Percentiles rank a stretch among this genome's conserved stretches.
These are phyloP conservation scores for Diphyllodes magnificus DNA, from an alignment of 2,113 vertebrate genomes.

Conservation along the genomic window DNA sequence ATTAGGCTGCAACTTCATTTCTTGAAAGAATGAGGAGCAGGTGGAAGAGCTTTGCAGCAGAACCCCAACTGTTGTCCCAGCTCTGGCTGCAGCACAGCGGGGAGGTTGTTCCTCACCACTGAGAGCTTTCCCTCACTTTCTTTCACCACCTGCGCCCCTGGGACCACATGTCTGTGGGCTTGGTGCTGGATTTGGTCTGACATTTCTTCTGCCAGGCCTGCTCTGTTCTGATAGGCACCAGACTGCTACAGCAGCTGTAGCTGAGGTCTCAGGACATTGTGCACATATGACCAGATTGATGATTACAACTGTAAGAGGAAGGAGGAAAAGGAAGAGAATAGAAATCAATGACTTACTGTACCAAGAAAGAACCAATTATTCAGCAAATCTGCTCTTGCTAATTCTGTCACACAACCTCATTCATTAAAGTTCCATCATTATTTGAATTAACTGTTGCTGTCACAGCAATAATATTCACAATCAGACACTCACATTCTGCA, in stretches of 20 bases:
- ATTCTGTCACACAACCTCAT: constrained; percentile 24
- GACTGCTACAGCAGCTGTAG: neutral
- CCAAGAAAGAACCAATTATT: constrained; percentile 53
- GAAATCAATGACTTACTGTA: constrained; percentile 52
- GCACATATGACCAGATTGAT: neutral
- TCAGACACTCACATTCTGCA: neutral
- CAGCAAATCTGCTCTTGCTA: constrained; percentile 41
- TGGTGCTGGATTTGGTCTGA: neutral
- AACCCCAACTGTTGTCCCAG: accelerated
- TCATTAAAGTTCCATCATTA: constrained; percentile 22
- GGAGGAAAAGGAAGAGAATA: neutral
- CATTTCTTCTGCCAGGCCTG: neutral
- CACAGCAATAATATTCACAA: constrained; percentile 40
- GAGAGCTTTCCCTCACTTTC: neutral
- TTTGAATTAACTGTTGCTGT: constrained; percentile 59
- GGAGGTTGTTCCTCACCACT: neutral
- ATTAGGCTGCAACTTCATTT: neutral
- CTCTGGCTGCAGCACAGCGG: neutral
- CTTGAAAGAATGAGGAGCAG: neutral
- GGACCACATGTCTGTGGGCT: accelerated
- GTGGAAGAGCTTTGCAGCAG: neutral
- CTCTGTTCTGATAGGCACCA: neutral
- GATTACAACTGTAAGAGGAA: neutral
- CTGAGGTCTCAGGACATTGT: neutral
- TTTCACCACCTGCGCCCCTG: neutral